Conservation (phyloP, 2,113 vertebrate genomes). For the Hippolais icterina region DNA sequence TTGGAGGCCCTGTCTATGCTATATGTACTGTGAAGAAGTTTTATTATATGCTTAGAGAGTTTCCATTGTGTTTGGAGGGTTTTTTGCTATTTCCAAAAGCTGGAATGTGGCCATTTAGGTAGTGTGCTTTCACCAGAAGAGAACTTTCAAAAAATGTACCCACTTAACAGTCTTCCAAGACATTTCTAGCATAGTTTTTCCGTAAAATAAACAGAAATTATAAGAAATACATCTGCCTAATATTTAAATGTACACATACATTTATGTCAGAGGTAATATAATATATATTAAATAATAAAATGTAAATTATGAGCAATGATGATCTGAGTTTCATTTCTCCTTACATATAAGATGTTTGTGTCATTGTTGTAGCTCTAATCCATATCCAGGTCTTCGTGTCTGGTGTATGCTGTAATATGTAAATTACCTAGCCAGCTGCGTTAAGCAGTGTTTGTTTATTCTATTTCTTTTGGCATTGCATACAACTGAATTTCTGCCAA, state of each 20-base stretch:
- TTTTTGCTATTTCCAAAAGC: background rate
- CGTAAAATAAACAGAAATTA: background rate
- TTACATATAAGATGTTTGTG: constrained; percentile 69
- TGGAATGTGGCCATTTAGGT: background rate
- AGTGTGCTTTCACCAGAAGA: background rate
- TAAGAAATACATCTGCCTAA: background rate
- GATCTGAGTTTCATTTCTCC: constrained; percentile 66
- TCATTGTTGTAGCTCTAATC: constrained; percentile 71
- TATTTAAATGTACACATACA: background rate
- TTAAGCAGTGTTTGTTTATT: constrained; percentile 82
- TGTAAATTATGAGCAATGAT: constrained; percentile 47
- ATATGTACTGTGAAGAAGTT: background rate
- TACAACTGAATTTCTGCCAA: constrained; percentile 81
- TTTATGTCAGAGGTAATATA: background rate
- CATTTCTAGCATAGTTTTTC: background rate
- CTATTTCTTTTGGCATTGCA: constrained; percentile 77
- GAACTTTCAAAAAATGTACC: background rate
- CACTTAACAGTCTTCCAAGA: background rate
- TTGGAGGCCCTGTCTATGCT: background rate
- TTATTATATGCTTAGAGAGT: background rate
- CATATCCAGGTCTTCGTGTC: constrained; percentile 76
- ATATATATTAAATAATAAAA: background rate
- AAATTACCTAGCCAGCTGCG: constrained; percentile 79
- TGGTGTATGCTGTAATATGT: constrained; percentile 79
- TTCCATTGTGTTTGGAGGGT: background rate